A percentile compares a stretch with the other conserved stretches of the same genome.
Evolutionary conservation across 1,140 invertebrate species (phyloP).

Genomic region (Lasaia peninsularis): DNA sequence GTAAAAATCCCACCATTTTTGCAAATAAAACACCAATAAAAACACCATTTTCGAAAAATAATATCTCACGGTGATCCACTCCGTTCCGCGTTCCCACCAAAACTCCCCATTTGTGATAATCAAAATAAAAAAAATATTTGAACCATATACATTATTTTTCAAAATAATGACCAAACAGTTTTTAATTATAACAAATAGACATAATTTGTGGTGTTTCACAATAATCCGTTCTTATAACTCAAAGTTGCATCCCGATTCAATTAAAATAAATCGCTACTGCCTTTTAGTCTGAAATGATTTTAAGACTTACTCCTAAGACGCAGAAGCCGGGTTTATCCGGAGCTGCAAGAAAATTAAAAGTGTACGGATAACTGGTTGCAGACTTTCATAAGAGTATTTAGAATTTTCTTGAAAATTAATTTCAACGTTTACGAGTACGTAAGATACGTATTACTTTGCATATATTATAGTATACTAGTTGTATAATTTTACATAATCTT

Average conservation of each 20-base stretch:
- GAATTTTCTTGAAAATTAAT: slow-evolving; percentile 20
- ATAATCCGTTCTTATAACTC: not conserved
- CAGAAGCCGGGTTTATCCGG: slow-evolving; percentile 28
- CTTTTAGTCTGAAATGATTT: slow-evolving; percentile 29
- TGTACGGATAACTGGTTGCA: slow-evolving; percentile 20
- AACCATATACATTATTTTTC: too few relatives aligned
- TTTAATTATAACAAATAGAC: too few relatives aligned
- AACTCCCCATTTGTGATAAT: too few relatives aligned
- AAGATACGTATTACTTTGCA: not conserved
- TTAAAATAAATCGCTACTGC: slow-evolving; percentile 27
- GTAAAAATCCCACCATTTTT: too few relatives aligned
- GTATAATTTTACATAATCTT: too few relatives aligned
- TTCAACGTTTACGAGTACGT: slow-evolving; percentile 21
- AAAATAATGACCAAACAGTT: too few relatives aligned
- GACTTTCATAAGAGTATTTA: slow-evolving; percentile 18
- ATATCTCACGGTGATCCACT: too few relatives aligned
- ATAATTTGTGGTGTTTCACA: not conserved
- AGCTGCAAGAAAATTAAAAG: slow-evolving; percentile 35
- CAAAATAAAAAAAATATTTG: too few relatives aligned
- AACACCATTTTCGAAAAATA: too few relatives aligned
- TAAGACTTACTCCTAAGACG: slow-evolving; percentile 31
- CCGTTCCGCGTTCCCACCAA: too few relatives aligned
- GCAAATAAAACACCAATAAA: too few relatives aligned
- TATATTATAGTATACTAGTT: not conserved
- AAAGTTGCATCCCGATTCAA: slow-evolving; percentile 20